Base-by-base conservation (phyloP, 2,888 invertebrate species). In the Stratiomys singularior region DNA sequence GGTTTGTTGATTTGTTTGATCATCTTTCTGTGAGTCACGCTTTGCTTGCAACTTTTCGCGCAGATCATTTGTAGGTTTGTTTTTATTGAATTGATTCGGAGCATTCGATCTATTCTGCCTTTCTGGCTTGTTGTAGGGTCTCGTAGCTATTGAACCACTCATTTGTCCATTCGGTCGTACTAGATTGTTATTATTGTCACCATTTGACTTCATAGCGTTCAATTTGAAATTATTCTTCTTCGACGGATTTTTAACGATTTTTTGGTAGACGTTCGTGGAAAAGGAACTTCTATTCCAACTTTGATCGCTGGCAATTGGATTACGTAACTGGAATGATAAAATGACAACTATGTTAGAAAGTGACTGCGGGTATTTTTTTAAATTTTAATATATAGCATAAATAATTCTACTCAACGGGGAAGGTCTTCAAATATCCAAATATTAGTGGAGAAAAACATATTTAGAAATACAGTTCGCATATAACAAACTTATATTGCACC, bases 261-360 rank as follows among this genome's bases (percentile, higher is more conserved):
- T 81, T 25, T 79, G 79, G 63, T 79, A 83, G 0, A 83, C 81
- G 78, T 80, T 81, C 18, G 82, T 81, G 27, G 83, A 83, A 76
- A 80, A 83, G 4, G 82, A 81, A 52, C 82, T 83, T 77, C 82
- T 82, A 63, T 81, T 82, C 81, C 82, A 83, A 67, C 81, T 83
- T 66, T 83, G 83, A 80, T 82, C 82, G 21, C 71, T 67, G 47
- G 30, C 60, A 44, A n/a, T 1, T 21, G 81, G 80, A 23, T 58
- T 58, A n/a, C 80, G 78, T 47, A 79, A 85, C 67, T 77, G 66
- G 5, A 64, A 76, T 11, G 37, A 37, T 5, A 37, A 37, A 37
- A 37, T 37, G 37, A 37, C n/a, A n/a, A n/a, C n/a, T n/a, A n/a
- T n/a, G n/a, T n/a, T n/a, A n/a, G n/a, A n/a, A n/a, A n/a, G n/a